Evolutionary conservation across 2,797 vertebrate genomes (phyloP).

Genomic region (Bufotes viridis): DNA sequence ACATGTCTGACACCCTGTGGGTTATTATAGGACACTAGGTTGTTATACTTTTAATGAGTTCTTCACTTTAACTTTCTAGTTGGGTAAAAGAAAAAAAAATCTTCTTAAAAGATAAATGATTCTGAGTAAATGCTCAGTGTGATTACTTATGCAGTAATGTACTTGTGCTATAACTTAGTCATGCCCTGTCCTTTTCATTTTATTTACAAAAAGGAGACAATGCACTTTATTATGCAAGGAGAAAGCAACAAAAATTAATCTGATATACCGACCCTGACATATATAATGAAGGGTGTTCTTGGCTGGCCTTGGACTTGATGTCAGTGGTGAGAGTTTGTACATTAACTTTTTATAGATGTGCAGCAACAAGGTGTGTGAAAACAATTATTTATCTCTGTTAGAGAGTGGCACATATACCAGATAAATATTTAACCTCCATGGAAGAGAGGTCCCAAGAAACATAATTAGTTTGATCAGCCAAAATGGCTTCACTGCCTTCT

Average conservation of each 20-base stretch:
- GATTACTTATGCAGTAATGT: conserved; percentile 62
- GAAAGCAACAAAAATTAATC: conserved; percentile 55
- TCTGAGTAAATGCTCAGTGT: conserved; percentile 43
- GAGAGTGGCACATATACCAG: background rate
- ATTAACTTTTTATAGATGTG: conserved; percentile 25
- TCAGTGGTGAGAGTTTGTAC: conserved; percentile 24
- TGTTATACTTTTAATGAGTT: conserved; percentile 58
- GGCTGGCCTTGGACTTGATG: conserved; percentile 36
- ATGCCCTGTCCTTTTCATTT: conserved; percentile 60
- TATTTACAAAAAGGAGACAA: conserved; percentile 61
- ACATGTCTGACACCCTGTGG: conserved; percentile 50
- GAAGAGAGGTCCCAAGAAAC: conserved; percentile 5
- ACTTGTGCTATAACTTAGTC: conserved; percentile 60
- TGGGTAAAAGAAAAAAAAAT: conserved; percentile 20
- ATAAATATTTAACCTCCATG: conserved; percentile 39
- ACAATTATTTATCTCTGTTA: conserved; percentile 38
- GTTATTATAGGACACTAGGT: conserved; percentile 63
- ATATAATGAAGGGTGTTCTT: conserved; percentile 51
- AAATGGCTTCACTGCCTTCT: conserved; percentile 15
- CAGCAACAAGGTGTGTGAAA: background rate
- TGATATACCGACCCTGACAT: conserved; percentile 54
- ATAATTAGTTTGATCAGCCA: conserved; percentile 26
- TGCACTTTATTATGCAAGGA: conserved; percentile 61
- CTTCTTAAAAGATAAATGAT: conserved; percentile 56
- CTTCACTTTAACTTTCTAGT: conserved; percentile 44